Base-by-base conservation (phyloP, 92 coral and sea anemone species). In the Montipora capitata region DNA sequence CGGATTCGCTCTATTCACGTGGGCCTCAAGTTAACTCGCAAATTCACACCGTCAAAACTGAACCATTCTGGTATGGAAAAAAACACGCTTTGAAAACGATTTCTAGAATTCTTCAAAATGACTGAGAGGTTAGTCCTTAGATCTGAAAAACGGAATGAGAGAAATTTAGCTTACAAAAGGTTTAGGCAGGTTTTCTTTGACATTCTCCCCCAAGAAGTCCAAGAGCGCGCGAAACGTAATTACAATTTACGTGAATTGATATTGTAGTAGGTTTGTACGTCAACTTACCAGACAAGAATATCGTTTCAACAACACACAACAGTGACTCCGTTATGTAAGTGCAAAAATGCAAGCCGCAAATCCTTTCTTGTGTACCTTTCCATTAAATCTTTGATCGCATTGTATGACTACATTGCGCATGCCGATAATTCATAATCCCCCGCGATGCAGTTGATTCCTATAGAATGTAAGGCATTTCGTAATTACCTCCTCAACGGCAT, bases 381-480 rank as follows among this genome's bases (percentile, higher is more conserved):
- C 10, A 5, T 10, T 5, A 48, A 48, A 48, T 48, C 52, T 48
- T 48, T 10, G 52, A 48, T 48, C 83, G 68, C 48, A 52, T 80
- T 80, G 85, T 80, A 67, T 80, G 85, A n/a, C 66, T 40, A 71
- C 16, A 70, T 56, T 69, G 57, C 78, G 68, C 54, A 69, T 68
- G 71, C 78, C 68, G 78, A 82, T 68, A 69, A 82, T 39, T 48
- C 10, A 2, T 10, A 70, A 82, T 78, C 87, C 70, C 87, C 87
- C 87, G 70, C 70, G 39, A 77, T 12, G 87, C 54, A 11, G 17
- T 18, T 77, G 20, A 71, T 71, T 56, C 57, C 44, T 16, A 56
- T 82, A 70, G 56, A 82, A 82, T 82, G 68, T 54, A 3, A 40
- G 42, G 78, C 69, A 82, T 82, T 56, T 82, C 68, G 69, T 39